phyloP scores from a whole-genome alignment of 2,797 vertebrate species.

The Pelochelys cantorii region DNA sequence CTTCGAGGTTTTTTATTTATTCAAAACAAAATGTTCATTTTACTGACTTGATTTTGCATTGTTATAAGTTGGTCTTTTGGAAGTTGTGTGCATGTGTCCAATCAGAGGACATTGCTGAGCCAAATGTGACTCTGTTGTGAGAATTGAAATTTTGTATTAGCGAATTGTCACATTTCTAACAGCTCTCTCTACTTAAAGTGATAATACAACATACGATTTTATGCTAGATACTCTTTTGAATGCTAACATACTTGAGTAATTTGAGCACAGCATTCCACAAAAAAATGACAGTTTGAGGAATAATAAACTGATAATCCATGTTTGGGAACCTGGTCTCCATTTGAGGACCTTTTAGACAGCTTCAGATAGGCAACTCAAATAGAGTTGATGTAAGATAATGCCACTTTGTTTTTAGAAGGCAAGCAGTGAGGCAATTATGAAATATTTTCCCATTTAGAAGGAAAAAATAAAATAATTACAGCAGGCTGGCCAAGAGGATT shows the following conservation, averaged over 20 bases:
- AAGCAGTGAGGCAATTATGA: background rate
- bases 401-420: background rate
- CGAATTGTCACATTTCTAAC: slow-evolving; percentile 60
- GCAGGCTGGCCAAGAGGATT: background rate
- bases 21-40: slow-evolving; percentile 48
- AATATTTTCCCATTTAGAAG: background rate
- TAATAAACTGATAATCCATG: background rate
- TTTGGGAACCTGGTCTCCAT: background rate
- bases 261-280: background rate
- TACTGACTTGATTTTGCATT: slow-evolving; percentile 11
- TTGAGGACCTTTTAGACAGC: background rate
- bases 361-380: background rate
- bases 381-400: background rate
- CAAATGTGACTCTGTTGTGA: slow-evolving; percentile 40
- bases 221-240: slow-evolving; percentile 30
- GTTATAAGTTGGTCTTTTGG: slow-evolving; percentile 38
- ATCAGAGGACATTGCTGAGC: slow-evolving; percentile 43
- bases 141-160: slow-evolving; percentile 58
- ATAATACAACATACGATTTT: slow-evolving; percentile 21
- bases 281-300: background rate
- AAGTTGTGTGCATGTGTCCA: slow-evolving; percentile 25
- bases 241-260: slow-evolving; percentile 35
- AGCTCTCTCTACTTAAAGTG: slow-evolving; percentile 43
- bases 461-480: background rate
- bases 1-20: slow-evolving; percentile 47